Percentiles rank a stretch among this genome's conserved stretches.
Evolutionary conservation across 2,797 vertebrate genomes (phyloP).

Genomic region (Psittacula echo): DNA sequence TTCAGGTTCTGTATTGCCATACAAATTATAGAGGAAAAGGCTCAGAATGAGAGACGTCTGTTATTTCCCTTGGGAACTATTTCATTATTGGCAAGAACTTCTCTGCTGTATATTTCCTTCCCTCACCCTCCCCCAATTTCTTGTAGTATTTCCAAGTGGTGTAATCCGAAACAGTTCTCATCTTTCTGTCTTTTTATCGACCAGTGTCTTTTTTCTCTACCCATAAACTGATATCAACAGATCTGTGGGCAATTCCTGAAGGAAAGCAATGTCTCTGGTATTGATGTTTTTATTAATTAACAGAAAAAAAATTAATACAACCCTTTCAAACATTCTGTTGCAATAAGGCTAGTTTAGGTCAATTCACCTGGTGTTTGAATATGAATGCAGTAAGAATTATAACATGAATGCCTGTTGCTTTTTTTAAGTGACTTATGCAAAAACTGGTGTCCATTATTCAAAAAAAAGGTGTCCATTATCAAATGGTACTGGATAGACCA

Average conservation of each 20-base stretch:
- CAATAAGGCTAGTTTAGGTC: not conserved
- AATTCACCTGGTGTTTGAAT: not conserved
- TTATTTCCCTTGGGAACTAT: conserved; percentile 52
- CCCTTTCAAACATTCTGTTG: not conserved
- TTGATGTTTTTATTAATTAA: not conserved
- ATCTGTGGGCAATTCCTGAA: not conserved
- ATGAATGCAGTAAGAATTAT: not conserved
- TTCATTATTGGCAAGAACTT: conserved; percentile 53
- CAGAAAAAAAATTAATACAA: not conserved
- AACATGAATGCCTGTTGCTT: not conserved
- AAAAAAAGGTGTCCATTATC: conserved; percentile 19
- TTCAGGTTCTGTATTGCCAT: conserved; percentile 38
- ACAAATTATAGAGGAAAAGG: conserved; percentile 56
- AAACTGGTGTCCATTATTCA: conserved; percentile 16
- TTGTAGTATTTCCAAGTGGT: conserved; percentile 43
- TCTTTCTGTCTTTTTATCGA: not conserved
- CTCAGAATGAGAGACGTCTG: conserved; percentile 35
- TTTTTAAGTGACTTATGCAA: not conserved
- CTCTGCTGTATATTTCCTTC: not conserved
- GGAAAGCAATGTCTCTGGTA: not conserved
- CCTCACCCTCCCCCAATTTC: not conserved
- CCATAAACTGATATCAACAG: not conserved
- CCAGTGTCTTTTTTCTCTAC: not conserved
- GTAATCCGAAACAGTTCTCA: conserved; percentile 29
- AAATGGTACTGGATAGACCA: not conserved